Base-by-base conservation (phyloP, 2,888 invertebrate genomes). In the Philereme transversata region DNA sequence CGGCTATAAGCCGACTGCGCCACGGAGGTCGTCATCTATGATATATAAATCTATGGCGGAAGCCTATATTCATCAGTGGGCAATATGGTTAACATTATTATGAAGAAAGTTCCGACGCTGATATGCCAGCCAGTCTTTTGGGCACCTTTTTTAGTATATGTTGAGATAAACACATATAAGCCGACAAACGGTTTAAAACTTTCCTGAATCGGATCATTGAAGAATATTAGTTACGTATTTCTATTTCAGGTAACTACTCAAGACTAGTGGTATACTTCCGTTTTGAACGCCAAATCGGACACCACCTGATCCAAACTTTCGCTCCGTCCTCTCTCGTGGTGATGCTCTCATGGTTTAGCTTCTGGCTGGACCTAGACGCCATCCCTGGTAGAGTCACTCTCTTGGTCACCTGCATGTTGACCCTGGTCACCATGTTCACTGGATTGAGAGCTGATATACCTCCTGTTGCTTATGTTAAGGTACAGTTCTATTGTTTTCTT, bases 381-480 rank as follows among this genome's bases (percentile, higher is more conserved):
- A 96, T 97, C 53, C 97, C 97, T 3, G 97, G 97, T 0, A 91
- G 97, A 49, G 96, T 97, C 6, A 96, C 97, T 0, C 84, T 97
- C 36, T 88, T 97, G 56, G 96, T 97, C 11, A 97, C 97, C 7
- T 97, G 97, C 81, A 95, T 97, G 95, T 90, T 97, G 73, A 97
- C 97, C 0, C 87, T 97, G 46, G 96, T 97, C 49, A 97, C 97
- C 22, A 97, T 97, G 96, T 97, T 97, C 75, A 96, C 97, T 5
- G 96, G 97, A 0, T 83, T 97, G 9, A 93, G 96, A 76, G 96
- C 96, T 54, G 96, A 97, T 83, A 96, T 97, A 74, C 97, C 97
- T 38, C 97, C 97, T 43, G 97, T 97, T 6, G 97, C 97, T 53
- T 97, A 97, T 84, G 95, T 97, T 4, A 97, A 97, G 94, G 97